Percentiles rank a stretch among this genome's conserved stretches.
Conservation (phyloP, 35 echinoderm and acorn worm species). For the Heliocidaris tuberculata region DNA sequence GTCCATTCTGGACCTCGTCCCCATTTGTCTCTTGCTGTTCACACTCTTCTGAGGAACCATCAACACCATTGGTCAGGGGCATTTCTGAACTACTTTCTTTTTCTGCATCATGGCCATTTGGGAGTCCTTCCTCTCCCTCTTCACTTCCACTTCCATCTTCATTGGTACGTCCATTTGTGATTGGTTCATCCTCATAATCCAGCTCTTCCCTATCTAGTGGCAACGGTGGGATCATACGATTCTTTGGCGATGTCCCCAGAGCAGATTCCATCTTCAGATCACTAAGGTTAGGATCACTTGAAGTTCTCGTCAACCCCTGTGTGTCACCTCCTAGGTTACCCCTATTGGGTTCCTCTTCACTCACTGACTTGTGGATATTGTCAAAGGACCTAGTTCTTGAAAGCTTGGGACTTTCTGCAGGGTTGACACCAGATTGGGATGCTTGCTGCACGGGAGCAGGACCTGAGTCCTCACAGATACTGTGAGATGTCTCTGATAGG, state of each 20-base stretch:
- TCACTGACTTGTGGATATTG: constrained; percentile 73
- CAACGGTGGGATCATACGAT: constrained; percentile 52
- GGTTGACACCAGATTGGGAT: constrained; percentile 25
- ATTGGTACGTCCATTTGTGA: constrained; percentile 16
- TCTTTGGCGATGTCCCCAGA: constrained; percentile 72
- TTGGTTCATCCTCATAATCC: background rate
- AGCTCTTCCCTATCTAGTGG: constrained; percentile 43
- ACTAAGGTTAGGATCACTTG: constrained; percentile 86
- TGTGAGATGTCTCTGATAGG: constrained; percentile 73
- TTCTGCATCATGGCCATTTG: background rate
- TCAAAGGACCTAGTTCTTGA: constrained; percentile 79
- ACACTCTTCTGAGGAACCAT: background rate
- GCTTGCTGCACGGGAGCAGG: constrained; percentile 11
- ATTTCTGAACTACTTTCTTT: background rate
- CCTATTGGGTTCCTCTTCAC: constrained; percentile 58
- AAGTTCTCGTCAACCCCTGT: constrained; percentile 53
- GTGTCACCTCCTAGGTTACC: constrained; percentile 66
- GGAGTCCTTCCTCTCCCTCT: background rate
- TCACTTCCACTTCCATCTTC: constrained; percentile 17
- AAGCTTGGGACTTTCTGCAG: constrained; percentile 63
- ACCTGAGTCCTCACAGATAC: constrained; percentile 52
- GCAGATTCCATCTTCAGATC: constrained; percentile 67
- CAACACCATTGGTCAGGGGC: background rate
- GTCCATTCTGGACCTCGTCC: background rate
- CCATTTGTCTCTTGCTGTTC: background rate